These are phyloP conservation scores for Meloidogyne floridensis DNA, from an alignment of 1,140 invertebrate genomes.

Conservation along the genomic window DNA sequence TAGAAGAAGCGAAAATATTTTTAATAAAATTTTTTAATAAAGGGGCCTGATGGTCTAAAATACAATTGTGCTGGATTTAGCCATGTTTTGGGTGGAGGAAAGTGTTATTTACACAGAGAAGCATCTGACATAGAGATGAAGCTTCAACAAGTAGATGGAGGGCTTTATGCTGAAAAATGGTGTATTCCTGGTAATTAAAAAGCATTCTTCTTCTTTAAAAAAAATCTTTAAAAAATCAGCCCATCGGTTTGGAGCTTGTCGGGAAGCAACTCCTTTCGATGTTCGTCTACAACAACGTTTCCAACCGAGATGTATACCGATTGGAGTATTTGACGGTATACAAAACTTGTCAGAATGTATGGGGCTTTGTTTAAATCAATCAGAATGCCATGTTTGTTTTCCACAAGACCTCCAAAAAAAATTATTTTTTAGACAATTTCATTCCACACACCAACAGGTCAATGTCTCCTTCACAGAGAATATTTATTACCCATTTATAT, in stretches of 20 bases:
- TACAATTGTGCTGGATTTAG: slow-evolving; percentile 27
- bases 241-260: slow-evolving; percentile 25
- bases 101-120: slow-evolving; percentile 26
- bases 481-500: not conserved
- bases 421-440: slow-evolving; percentile 14
- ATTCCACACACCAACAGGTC: slow-evolving; percentile 10
- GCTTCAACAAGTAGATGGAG: not conserved
- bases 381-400: slow-evolving; percentile 18
- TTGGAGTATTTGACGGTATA: not conserved
- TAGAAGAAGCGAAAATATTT: not conserved
- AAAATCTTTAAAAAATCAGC: not conserved
- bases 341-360: slow-evolving; percentile 23
- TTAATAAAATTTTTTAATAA: not conserved
- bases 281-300: slow-evolving; percentile 22
- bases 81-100: slow-evolving; percentile 24
- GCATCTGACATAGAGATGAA: not conserved
- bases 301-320: slow-evolving; percentile 8
- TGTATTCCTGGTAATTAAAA: slow-evolving; percentile 21
- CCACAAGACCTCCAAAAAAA: not conserved
- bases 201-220: too few relatives aligned
- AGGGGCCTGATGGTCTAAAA: slow-evolving; percentile 22
- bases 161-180: slow-evolving; percentile 28
- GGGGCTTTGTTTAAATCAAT: slow-evolving; percentile 14
- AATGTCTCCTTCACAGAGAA: slow-evolving; percentile 13
- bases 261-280: slow-evolving; percentile 18